A percentile compares a stretch with the other conserved stretches of the same genome.
These are phyloP conservation scores for Lathamus discolor DNA, from an alignment of 2,113 vertebrate species.

Conservation along the genomic window DNA sequence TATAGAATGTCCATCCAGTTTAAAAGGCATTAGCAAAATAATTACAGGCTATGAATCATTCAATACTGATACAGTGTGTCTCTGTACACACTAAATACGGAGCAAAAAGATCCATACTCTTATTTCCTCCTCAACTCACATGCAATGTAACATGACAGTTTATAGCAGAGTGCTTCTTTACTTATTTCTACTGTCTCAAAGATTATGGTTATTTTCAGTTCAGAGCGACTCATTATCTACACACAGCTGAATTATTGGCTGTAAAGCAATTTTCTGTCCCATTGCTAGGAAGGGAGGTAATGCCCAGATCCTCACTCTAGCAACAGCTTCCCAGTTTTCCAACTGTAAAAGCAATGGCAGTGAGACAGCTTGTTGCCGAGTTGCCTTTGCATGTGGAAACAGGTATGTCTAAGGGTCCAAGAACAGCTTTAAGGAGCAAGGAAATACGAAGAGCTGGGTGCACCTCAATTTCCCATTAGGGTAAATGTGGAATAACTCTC, in stretches of 20 bases:
- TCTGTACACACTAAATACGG: background rate
- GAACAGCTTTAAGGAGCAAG: background rate
- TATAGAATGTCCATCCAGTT: background rate
- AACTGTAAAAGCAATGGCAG: background rate
- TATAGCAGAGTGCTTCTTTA: background rate
- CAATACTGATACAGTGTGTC: background rate
- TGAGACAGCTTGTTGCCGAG: background rate
- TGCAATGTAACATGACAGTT: background rate
- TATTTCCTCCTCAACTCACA: constrained; percentile 14
- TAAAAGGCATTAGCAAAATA: background rate
- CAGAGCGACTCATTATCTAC: background rate
- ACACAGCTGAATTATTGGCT: background rate
- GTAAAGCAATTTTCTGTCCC: background rate
- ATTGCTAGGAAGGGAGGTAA: background rate
- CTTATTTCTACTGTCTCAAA: background rate
- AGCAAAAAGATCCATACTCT: background rate
- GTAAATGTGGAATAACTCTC: background rate
- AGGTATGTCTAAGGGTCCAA: background rate
- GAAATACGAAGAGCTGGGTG: background rate
- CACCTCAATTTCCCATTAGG: background rate
- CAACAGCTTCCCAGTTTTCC: background rate
- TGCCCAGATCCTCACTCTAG: background rate
- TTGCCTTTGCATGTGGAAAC: background rate
- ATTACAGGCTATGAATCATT: background rate
- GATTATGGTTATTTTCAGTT: background rate